phyloP scores from a whole-genome alignment of 2,113 vertebrate species.

The Agapornis roseicollis region DNA sequence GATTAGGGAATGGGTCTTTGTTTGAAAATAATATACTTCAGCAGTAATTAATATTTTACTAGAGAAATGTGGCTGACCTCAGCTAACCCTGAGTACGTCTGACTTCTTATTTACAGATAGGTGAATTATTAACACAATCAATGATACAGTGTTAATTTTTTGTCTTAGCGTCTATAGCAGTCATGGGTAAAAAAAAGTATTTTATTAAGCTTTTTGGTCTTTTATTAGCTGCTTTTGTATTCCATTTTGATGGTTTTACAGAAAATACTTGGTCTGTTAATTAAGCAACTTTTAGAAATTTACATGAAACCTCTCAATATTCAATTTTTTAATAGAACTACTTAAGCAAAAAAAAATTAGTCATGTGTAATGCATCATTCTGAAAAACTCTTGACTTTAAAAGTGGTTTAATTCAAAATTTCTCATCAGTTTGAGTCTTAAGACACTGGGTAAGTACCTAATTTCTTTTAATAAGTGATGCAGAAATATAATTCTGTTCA shows the following conservation, averaged over 20 bases:
- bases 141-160: neutral
- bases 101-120: conserved; percentile 30
- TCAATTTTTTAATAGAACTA: neutral
- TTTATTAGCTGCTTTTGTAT: neutral
- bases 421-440: neutral
- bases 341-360: neutral
- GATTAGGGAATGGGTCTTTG: neutral
- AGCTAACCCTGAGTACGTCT: conserved; percentile 15
- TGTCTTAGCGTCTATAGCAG: neutral
- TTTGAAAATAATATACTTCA: conserved; percentile 25
- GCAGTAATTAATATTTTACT: conserved; percentile 60
- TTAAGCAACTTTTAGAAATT: neutral
- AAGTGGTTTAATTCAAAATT: conserved; percentile 11
- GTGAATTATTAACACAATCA: conserved; percentile 63
- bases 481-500: neutral
- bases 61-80: neutral
- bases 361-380: neutral
- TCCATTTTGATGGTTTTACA: neutral
- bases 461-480: neutral
- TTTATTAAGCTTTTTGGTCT: neutral
- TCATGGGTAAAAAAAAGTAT: neutral
- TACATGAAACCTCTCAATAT: neutral
- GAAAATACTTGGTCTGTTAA: neutral
- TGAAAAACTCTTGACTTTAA: neutral
- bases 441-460: neutral